Percentiles rank a stretch among this genome's conserved stretches.
These are phyloP conservation scores for Phoenicopterus ruber DNA, from an alignment of 2,113 vertebrate genomes.

Conservation along the genomic window DNA sequence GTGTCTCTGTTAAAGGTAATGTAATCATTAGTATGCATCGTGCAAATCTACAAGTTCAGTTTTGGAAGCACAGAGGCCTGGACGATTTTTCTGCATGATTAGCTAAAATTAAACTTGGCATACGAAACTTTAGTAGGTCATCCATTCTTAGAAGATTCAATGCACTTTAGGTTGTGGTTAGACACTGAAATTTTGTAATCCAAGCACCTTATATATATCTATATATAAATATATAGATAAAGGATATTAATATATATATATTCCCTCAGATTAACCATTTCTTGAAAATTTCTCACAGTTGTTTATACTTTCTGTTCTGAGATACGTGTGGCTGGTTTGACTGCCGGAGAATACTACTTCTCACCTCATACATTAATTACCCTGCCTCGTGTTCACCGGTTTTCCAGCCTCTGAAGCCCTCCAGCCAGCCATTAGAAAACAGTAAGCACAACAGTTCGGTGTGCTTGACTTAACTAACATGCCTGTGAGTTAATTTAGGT, in stretches of 20 bases:
- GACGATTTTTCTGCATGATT: not conserved
- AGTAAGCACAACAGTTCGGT: not conserved
- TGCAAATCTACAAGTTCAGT: slow-evolving; percentile 3
- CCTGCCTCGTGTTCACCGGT: not conserved
- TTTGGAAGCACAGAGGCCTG: not conserved
- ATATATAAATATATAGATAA: not conserved
- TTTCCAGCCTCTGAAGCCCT: not conserved
- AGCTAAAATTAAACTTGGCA: not conserved
- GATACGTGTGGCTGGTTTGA: not conserved
- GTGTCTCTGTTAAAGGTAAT: not conserved
- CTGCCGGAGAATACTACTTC: not conserved
- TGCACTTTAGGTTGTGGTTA: not conserved
- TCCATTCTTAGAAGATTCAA: not conserved
- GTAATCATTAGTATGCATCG: not conserved
- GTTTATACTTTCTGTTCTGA: not conserved
- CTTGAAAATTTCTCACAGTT: not conserved
- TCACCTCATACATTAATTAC: not conserved
- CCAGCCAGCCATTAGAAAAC: not conserved
- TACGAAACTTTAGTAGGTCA: not conserved
- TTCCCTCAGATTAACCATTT: not conserved
- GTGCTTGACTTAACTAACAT: not conserved
- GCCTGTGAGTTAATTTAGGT: not conserved
- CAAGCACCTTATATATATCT: not conserved
- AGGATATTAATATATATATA: not conserved
- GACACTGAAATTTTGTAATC: not conserved